A percentile compares a stretch with the other conserved stretches of the same genome.
phyloP scores from a whole-genome alignment of 2,113 vertebrate genomes.

The Varanus komodoensis region DNA sequence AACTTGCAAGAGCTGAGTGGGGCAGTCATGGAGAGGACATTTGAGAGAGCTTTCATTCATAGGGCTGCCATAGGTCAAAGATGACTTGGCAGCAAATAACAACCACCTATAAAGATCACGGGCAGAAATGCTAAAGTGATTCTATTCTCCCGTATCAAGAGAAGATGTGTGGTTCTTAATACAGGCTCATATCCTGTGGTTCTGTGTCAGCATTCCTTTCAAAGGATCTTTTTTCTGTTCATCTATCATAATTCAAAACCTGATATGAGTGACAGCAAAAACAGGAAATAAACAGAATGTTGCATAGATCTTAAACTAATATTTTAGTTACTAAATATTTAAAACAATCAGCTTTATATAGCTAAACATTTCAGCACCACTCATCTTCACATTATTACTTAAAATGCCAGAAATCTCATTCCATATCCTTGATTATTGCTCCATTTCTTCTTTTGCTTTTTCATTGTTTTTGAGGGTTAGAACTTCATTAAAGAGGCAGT shows the following conservation, averaged over 20 bases:
- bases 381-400: not conserved
- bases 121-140: not conserved
- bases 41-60: too few species aligned
- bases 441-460: not conserved
- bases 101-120: not conserved
- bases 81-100: too few species aligned
- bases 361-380: not conserved
- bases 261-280: not conserved
- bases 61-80: too few species aligned
- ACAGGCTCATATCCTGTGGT: not conserved
- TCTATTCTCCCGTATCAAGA: not conserved
- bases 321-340: not conserved
- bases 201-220: not conserved
- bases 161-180: not conserved
- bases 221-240: not conserved
- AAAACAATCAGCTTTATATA: not conserved
- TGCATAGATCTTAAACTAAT: not conserved
- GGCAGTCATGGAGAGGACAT: too few species aligned
- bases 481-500: not conserved
- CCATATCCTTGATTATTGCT: not conserved
- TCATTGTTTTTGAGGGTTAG: not conserved
- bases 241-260: not conserved
- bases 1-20: too few species aligned
- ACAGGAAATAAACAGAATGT: not conserved
- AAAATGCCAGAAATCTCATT: not conserved